Percentiles rank a stretch among this genome's conserved stretches.
phyloP scores from a whole-genome alignment of 2,888 invertebrate genomes.

The Notodonta ziczac region DNA sequence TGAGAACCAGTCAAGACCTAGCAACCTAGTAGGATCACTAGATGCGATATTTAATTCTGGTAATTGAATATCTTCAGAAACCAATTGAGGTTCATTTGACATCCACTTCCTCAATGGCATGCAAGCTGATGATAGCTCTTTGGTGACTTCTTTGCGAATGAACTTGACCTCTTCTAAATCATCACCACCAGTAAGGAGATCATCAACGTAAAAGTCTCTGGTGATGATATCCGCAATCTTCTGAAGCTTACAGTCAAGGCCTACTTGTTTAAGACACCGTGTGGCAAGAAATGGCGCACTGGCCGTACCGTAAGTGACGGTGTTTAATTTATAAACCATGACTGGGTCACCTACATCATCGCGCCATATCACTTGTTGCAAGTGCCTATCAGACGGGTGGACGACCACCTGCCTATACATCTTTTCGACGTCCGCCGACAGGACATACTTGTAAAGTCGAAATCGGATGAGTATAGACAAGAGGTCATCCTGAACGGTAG shows the following conservation, averaged over 20 bases:
- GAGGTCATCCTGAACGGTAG: conserved; percentile 32
- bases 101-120: conserved; percentile 35
- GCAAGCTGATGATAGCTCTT: conserved; percentile 25
- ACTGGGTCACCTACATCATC: conserved; percentile 17
- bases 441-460: conserved; percentile 24
- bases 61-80: conserved; percentile 10
- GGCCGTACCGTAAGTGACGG: conserved; percentile 38
- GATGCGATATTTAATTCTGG: conserved; percentile 16
- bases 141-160: conserved; percentile 18
- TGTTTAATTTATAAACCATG: conserved; percentile 28
- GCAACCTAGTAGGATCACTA: conserved; percentile 10
- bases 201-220: conserved; percentile 39
- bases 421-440: conserved; percentile 33
- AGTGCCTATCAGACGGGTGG: conserved; percentile 21
- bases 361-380: conserved; percentile 36
- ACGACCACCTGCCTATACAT: conserved; percentile 25
- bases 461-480: conserved; percentile 32
- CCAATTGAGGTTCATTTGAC: conserved; percentile 29
- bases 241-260: conserved; percentile 23
- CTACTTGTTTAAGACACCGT: conserved; percentile 32
- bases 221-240: conserved; percentile 21
- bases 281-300: conserved; percentile 38
- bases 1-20: conserved; percentile 22
- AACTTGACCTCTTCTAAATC: conserved; percentile 12
- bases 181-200: conserved; percentile 22